Conservation (phyloP, 2,888 invertebrate species). For the Myopa testacea region DNA sequence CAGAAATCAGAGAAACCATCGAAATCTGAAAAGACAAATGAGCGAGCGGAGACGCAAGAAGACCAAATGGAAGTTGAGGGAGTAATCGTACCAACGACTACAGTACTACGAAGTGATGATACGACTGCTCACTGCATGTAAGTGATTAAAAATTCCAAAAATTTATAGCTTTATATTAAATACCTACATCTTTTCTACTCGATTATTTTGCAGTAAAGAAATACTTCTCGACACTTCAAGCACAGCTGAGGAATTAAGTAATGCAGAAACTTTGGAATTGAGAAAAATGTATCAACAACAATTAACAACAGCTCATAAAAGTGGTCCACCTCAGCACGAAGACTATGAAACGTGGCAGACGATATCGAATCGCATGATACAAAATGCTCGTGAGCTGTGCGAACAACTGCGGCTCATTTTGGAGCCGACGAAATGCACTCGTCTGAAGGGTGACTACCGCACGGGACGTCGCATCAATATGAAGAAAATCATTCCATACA, state of each 20-base stretch:
- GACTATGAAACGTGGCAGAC: slow-evolving; percentile 66
- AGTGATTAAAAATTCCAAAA: slow-evolving; percentile 48
- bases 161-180: slow-evolving; percentile 14
- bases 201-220: slow-evolving; percentile 54
- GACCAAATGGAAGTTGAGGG: slow-evolving; percentile 79
- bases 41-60: slow-evolving; percentile 67
- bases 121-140: slow-evolving; percentile 83
- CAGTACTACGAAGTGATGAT: slow-evolving; percentile 77
- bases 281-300: slow-evolving; percentile 64
- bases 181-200: neutral
- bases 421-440: slow-evolving; percentile 93
- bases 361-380: slow-evolving; percentile 66
- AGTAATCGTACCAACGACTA: slow-evolving; percentile 76
- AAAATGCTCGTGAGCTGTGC: slow-evolving; percentile 85
- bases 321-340: slow-evolving; percentile 58
- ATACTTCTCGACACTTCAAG: slow-evolving; percentile 58
- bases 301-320: slow-evolving; percentile 55
- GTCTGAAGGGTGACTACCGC: slow-evolving; percentile 94
- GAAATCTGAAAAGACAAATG: slow-evolving; percentile 68
- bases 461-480: slow-evolving; percentile 98
- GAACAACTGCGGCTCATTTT: slow-evolving; percentile 94
- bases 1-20: slow-evolving; percentile 64
- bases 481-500: slow-evolving; percentile 97
- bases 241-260: slow-evolving; percentile 57
- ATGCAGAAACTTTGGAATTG: slow-evolving; percentile 60